These are phyloP conservation scores for Sebastes oblongus DNA, from an alignment of 2,797 vertebrate species.

Conservation along the genomic window DNA sequence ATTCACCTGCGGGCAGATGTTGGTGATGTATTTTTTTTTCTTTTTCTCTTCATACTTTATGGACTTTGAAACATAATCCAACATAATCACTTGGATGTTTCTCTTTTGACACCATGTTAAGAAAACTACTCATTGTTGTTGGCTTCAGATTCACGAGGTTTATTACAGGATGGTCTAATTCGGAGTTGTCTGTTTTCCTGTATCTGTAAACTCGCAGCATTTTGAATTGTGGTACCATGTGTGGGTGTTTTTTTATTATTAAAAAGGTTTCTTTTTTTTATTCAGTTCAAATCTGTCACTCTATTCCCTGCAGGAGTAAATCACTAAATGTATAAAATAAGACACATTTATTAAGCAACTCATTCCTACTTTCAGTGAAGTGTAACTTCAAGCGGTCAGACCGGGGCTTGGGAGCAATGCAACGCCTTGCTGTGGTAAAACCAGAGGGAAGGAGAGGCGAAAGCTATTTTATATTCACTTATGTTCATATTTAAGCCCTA, in stretches of 20 bases:
- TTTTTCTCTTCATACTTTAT: neutral
- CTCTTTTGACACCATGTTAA: neutral
- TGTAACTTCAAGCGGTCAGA: too few species aligned
- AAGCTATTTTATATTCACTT: too few species aligned
- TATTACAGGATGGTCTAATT: neutral
- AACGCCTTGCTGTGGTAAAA: too few species aligned
- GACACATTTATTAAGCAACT: neutral
- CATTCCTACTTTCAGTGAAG: neutral
- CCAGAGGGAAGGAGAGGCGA: too few species aligned
- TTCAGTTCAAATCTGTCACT: conserved; percentile 15
- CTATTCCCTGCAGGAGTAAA: conserved; percentile 70
- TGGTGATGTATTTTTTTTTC: neutral
- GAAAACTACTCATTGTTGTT: conserved; percentile 22
- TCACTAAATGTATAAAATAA: neutral
- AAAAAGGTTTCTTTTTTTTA: conserved; percentile 39
- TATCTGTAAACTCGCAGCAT: conserved; percentile 41
- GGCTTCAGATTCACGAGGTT: conserved; percentile 6
- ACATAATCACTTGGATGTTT: neutral
- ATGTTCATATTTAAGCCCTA: too few species aligned
- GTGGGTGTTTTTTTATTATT: conserved; percentile 40
- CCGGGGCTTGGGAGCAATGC: too few species aligned
- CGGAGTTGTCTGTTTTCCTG: conserved; percentile 20
- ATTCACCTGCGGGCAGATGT: neutral
- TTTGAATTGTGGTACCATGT: conserved; percentile 30
- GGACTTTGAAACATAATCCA: neutral